A percentile compares a stretch with the other conserved stretches of the same genome.
Conservation (phyloP, 2,113 vertebrate genomes). For the Cephalopterus ornatus region DNA sequence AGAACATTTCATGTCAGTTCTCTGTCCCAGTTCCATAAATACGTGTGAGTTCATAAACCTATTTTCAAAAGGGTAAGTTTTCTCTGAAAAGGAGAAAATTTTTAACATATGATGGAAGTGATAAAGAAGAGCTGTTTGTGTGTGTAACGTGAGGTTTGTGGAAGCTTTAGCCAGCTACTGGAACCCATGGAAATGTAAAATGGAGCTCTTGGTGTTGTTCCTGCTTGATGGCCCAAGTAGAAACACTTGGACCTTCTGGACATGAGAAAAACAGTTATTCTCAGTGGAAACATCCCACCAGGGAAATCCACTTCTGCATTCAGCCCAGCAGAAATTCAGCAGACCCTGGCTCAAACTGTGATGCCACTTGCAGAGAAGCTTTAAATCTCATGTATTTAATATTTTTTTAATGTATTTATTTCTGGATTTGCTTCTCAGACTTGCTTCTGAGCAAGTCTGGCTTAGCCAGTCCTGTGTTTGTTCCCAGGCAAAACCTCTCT, state of each 20-base stretch:
- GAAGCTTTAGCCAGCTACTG: neutral
- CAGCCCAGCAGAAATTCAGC: neutral
- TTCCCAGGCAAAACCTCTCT: neutral
- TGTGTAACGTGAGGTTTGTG: neutral
- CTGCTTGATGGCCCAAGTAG: neutral
- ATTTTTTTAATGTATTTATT: neutral
- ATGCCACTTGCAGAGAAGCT: neutral
- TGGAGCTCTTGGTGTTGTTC: neutral
- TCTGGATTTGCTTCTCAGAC: neutral
- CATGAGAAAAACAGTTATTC: neutral
- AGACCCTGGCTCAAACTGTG: neutral
- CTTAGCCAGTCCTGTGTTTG: neutral
- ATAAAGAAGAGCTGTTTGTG: constrained; percentile 4
- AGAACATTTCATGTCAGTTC: neutral
- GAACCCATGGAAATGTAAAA: neutral
- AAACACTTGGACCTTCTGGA: neutral
- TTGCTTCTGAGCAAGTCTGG: neutral
- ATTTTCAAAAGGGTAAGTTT: neutral
- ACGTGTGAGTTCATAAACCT: neutral
- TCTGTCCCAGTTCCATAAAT: constrained; percentile 29
- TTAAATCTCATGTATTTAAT: neutral
- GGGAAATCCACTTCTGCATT: neutral
- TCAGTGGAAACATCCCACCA: neutral
- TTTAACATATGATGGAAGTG: neutral
- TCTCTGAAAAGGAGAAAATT: neutral